These are phyloP conservation scores for Aphis craccivora DNA, from an alignment of 1,140 invertebrate species.

Conservation along the genomic window DNA sequence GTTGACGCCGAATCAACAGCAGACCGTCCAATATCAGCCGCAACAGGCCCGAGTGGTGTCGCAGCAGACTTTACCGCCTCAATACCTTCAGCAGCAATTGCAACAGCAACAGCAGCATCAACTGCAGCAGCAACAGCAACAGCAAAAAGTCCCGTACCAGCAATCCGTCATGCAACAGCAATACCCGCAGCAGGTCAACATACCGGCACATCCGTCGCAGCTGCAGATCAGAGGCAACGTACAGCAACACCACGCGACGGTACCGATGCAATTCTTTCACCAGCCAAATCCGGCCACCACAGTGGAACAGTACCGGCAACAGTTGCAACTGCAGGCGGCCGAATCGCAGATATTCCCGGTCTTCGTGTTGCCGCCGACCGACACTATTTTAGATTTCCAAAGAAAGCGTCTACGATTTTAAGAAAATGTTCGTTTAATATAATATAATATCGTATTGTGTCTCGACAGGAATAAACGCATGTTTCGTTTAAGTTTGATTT, in stretches of 20 bases:
- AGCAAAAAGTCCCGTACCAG: slow-evolving; percentile 11
- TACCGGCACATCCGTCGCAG: slow-evolving; percentile 6
- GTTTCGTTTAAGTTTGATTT: neutral
- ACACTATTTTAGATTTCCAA: neutral
- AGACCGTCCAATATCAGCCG: slow-evolving; percentile 12
- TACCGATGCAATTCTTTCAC: slow-evolving; percentile 35
- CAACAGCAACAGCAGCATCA: slow-evolving; percentile 1
- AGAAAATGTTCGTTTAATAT: too few species aligned
- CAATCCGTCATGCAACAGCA: slow-evolving; percentile 26
- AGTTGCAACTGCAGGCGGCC: slow-evolving; percentile 45
- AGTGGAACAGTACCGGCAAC: slow-evolving; percentile 36
- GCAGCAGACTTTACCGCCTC: neutral
- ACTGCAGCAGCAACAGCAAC: neutral
- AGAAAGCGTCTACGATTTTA: neutral
- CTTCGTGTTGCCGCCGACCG: neutral
- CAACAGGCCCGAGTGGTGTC: neutral
- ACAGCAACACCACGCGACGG: neutral
- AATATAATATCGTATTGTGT: neutral
- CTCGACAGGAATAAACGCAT: neutral
- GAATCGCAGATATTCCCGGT: slow-evolving; percentile 32
- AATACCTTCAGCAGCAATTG: neutral
- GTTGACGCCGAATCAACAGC: neutral
- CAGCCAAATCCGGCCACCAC: slow-evolving; percentile 51
- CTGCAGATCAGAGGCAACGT: slow-evolving; percentile 16
- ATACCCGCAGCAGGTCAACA: slow-evolving; percentile 40